Base-by-base conservation (phyloP, 2,888 invertebrate genomes). In the Brachyptera putata region DNA sequence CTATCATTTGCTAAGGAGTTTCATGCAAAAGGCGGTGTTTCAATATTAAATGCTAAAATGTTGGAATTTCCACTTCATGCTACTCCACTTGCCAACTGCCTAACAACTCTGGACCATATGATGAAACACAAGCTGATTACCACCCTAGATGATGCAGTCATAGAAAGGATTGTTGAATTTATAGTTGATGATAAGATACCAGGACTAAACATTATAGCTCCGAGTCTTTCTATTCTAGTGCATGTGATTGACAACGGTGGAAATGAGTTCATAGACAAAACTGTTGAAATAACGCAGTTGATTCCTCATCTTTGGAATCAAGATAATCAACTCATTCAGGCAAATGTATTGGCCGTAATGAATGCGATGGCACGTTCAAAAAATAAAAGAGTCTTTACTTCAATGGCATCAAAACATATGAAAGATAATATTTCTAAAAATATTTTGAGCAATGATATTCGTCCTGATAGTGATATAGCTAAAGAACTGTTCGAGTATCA, bases 401-500 rank as follows among this genome's bases (percentile, higher is more conserved):
- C 34, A 2, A 60, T 63, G 61, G 39, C 36, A 14, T 49, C 58
- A 5, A 55, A 21, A 21, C 48, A 58, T 1, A 41, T 41, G 1
- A 61, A 58, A 49, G 58, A 61, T 13, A 49, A 53, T 1, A 49
- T 63, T 11, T 41, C 58, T 9, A 56, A 25, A 34, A 57, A 50
- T 22, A 39, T 63, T 7, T 48, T 48, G 13, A 41, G 46, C 13
- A 21, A 34, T 3, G 34, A 34, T 16, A 25, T 25, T 3, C 13
- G 36, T 7, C 24, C 43, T 2, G 37, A 36, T 14, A 43, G 4
- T 1, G 11, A 21, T 9, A 61, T 58, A 16, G 61, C 58, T 9
- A 60, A 63, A 37, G 56, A 61, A 36, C 41, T 63, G 7, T 58
- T 50, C 14, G 37, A 56, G 3, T 63, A 58, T 49, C 63, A 63